Percentiles rank a stretch among this genome's conserved stretches.
Conservation (phyloP, 2,797 vertebrate genomes). For the Epinephelus awoara region DNA sequence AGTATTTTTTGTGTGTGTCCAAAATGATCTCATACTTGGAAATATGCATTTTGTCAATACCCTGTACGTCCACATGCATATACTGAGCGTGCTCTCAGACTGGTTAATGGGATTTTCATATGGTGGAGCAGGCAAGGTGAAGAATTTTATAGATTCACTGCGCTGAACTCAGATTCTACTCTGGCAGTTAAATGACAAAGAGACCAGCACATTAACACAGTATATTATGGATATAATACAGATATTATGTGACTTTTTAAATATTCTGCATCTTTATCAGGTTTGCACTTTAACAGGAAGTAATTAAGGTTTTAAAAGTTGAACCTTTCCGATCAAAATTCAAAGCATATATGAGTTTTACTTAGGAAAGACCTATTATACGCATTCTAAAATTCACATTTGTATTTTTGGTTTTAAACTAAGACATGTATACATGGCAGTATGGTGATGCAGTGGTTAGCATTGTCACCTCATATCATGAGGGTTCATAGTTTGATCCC, state of each 20-base stretch:
- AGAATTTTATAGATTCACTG: conserved; percentile 43
- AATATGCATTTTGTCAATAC: conserved; percentile 55
- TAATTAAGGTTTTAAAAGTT: neutral
- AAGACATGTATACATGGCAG: too few relatives aligned
- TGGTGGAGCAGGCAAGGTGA: conserved; percentile 31
- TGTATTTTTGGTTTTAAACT: too few relatives aligned
- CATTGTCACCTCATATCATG: too few relatives aligned
- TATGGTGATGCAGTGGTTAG: too few relatives aligned
- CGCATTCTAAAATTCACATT: too few relatives aligned
- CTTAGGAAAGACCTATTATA: too few relatives aligned
- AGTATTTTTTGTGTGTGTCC: conserved; percentile 22
- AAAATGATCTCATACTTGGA: conserved; percentile 53
- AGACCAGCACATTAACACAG: neutral
- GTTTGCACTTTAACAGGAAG: neutral
- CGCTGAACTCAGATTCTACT: conserved; percentile 10
- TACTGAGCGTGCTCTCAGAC: conserved; percentile 44
- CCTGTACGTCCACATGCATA: conserved; percentile 47
- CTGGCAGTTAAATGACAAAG: neutral
- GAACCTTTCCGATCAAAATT: neutral
- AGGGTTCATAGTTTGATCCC: too few relatives aligned
- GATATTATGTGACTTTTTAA: neutral
- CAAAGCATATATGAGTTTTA: neutral
- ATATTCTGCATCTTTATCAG: neutral
- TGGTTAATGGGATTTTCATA: conserved; percentile 63
- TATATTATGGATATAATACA: neutral